Evolutionary conservation across 2,888 invertebrate species (phyloP), one percentile per base, ranked within the genome.

Genomic region (Callyntrura guangdongensis): DNA sequence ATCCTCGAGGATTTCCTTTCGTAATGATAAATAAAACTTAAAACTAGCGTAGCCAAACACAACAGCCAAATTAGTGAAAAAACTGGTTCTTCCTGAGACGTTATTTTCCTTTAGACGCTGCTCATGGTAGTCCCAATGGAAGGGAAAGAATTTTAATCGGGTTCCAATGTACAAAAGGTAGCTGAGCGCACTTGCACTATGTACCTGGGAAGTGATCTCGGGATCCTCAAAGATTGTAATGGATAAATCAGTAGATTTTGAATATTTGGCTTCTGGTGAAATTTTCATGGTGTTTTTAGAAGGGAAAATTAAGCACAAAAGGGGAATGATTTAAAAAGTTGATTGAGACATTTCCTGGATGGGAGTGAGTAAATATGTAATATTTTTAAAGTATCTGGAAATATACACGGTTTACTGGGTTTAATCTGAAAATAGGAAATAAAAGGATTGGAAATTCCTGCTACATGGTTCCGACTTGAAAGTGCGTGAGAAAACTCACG

Each of bases 41-140:
- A 91, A 61, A 61, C 88, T 86, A 3, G 89, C 82, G 17, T 91
- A 91, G 59, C 81, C 69, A 69, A 91, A 91, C n/a, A 91, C 86
- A 53, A 84, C 12, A 0, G 64, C 74, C 45, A 91, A 69, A 69
- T 91, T 91, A 0, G 84, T 56, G 20, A 45, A 36, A 56, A 85
- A 89, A 22, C 9, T 47, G 0, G 69, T 36, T 36, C 74, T 45
- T 8, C 85, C 85, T 5, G 69, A 79, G 3, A 45, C n/a, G 45
- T 53, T 69, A 22, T 79, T 64, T 0, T 67, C 53, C 64, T 67
- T 85, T 1, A 89, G 56, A 25, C 89, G 79, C 22, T 61, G 59
- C 17, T 85, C 84, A 45, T 79, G 25, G 17, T 56, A 91, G 56
- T 89, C 82, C 91, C 91, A 91, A 11, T 82, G 74, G 64, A 91